Base-by-base conservation (phyloP, 64 coral and sea anemone genomes). In the Hydrozoanthus tunicans region DNA sequence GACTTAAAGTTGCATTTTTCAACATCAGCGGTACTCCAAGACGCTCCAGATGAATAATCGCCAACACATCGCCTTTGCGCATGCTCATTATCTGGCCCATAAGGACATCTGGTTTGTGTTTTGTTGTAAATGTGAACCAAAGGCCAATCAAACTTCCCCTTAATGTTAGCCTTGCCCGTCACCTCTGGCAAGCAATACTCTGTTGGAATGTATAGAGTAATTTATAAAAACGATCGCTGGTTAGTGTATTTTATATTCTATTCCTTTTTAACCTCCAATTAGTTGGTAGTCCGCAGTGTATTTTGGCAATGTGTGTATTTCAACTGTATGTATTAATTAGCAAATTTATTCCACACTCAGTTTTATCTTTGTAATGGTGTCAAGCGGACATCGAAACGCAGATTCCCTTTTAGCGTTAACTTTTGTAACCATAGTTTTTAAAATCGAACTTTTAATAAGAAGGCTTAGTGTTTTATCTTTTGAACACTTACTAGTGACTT, bases 131-230 rank as follows among this genome's bases (percentile, higher is more conserved):
- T 51, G 0, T 3, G 17, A n/a, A 56, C 58, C 55, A 88, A 73
- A 59, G 68, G 13, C 84, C 84, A 88, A 3, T 88, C 23, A 88
- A 88, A 75, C 13, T 7, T 52, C 5, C 84, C 84, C 57, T 88
- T 88, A 7, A 75, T 27, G 17, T 51, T 88, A 70, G 68, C 14
- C 69, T 74, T 88, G 12, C 84, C 84, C 3, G 84, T 88, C 13
- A 59, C 69, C 74, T 88, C 84, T 51, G 84, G 84, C 61, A 88
- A 15, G 61, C 84, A 88, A 14, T 75, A 88, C 24, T 88, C 84
- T 88, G 27, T 26, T 59, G 25, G 57, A 3, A 12, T 13, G 3
- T 57, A 11, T 9, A 23, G 51, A 59, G 13, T 43, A 43, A 7
- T 54, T 6, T 68, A 43, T 15, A 5, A 23, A 71, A 15, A 23